A percentile compares a stretch with the other conserved stretches of the same genome.
phyloP scores from a whole-genome alignment of 2,888 invertebrate genomes.

The Zele albiditarsus region DNA sequence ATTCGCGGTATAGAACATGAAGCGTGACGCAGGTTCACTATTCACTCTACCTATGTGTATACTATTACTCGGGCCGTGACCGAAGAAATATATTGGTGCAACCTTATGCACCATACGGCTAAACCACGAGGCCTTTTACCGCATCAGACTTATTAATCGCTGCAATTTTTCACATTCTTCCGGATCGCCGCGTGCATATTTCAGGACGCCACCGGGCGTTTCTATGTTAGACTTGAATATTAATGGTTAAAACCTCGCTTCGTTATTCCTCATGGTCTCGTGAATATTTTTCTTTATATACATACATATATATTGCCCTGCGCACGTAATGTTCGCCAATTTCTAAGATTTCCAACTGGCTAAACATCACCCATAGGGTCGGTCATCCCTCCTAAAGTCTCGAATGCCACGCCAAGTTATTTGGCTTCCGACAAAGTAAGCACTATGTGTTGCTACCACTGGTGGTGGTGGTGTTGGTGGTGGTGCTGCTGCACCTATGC shows the following conservation, averaged over 20 bases:
- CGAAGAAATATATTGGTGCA: slow-evolving; percentile 46
- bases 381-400: slow-evolving; percentile 19
- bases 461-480: background rate
- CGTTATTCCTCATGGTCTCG: slow-evolving; percentile 15
- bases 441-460: background rate
- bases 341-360: slow-evolving; percentile 42
- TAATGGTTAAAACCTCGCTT: slow-evolving; percentile 49
- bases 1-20: slow-evolving; percentile 10
- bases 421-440: slow-evolving; percentile 44
- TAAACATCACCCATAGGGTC: slow-evolving; percentile 34
- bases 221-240: slow-evolving; percentile 51
- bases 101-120: slow-evolving; percentile 40
- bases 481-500: slow-evolving; percentile 19
- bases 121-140: slow-evolving; percentile 48
- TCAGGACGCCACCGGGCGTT: slow-evolving; percentile 50
- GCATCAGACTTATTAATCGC: slow-evolving; percentile 58
- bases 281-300: slow-evolving; percentile 37
- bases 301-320: slow-evolving; percentile 13
- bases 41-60: slow-evolving; percentile 17
- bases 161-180: slow-evolving; percentile 58
- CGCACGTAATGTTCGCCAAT: slow-evolving; percentile 50
- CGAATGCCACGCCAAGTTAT: slow-evolving; percentile 53
- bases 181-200: slow-evolving; percentile 53
- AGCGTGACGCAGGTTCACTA: slow-evolving; percentile 42
- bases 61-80: background rate